phyloP scores from a whole-genome alignment of 2,888 invertebrate species.

The Ctenicera cuprea region DNA sequence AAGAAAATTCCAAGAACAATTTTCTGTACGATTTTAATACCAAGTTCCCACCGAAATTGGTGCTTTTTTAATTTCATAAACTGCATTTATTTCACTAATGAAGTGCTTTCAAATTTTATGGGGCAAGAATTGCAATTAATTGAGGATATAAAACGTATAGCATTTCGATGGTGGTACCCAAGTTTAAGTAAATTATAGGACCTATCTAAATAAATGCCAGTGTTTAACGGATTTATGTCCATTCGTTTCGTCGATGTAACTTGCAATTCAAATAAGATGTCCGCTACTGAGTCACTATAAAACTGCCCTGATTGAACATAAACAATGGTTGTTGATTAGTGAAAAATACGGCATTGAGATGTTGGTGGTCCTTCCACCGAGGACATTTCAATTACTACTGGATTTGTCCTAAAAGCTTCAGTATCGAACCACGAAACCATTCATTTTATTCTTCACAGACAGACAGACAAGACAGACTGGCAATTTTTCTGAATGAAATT shows the following conservation, averaged over 20 bases:
- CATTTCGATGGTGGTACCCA: slow-evolving; percentile 58
- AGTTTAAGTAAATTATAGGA: slow-evolving; percentile 65
- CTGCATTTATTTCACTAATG: slow-evolving; percentile 25
- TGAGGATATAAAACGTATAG: slow-evolving; percentile 53
- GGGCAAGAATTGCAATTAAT: slow-evolving; percentile 51
- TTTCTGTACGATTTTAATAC: no score
- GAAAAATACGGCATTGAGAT: slow-evolving; percentile 68
- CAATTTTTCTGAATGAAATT: neutral
- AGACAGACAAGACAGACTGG: neutral
- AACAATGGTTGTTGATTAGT: slow-evolving; percentile 71
- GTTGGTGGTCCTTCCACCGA: slow-evolving; percentile 68
- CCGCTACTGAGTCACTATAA: slow-evolving; percentile 65
- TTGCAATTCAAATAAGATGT: slow-evolving; percentile 70
- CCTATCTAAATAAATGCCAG: slow-evolving; percentile 69
- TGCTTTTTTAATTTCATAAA: slow-evolving; percentile 1
- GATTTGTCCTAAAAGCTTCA: slow-evolving; percentile 45
- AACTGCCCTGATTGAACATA: slow-evolving; percentile 69
- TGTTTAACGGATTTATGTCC: slow-evolving; percentile 68
- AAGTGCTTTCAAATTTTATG: slow-evolving; percentile 44
- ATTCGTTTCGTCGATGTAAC: slow-evolving; percentile 60
- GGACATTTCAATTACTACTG: slow-evolving; percentile 67
- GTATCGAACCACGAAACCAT: neutral
- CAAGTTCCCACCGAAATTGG: no score
- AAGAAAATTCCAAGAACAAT: no score
- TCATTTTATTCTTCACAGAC: neutral